Conservation (phyloP, 2,888 invertebrate genomes). For the Nomada lathburiana region DNA sequence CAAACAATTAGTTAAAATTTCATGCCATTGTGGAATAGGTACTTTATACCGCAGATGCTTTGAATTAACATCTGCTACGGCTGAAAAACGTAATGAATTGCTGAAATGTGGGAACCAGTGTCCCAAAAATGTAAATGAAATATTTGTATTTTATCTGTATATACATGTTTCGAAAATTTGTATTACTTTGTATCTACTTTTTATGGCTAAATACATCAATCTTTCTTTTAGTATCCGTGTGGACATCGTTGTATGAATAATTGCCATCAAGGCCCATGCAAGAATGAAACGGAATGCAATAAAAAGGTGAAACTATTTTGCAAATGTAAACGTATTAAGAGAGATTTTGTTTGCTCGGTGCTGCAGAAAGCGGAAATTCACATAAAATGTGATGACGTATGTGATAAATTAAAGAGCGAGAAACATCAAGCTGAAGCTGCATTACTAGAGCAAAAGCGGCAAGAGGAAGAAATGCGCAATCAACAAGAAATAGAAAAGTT, state of each 20-base stretch:
- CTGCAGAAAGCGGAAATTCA: constrained; percentile 83
- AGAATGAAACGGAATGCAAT: constrained; percentile 88
- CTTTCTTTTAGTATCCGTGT: constrained; percentile 88
- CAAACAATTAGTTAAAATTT: constrained; percentile 88
- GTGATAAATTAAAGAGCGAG: constrained; percentile 86
- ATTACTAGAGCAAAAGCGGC: constrained; percentile 86
- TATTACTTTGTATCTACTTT: background rate
- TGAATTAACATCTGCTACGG: constrained; percentile 87
- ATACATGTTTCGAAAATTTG: background rate
- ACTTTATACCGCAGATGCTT: constrained; percentile 91
- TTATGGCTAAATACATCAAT: background rate
- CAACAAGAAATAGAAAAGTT: constrained; percentile 90
- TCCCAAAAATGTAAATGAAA: constrained; percentile 87
- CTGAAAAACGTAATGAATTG: constrained; percentile 83
- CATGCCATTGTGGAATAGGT: constrained; percentile 93
- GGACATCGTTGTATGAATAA: constrained; percentile 92
- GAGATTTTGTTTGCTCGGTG: constrained; percentile 86
- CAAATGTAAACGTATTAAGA: constrained; percentile 91
- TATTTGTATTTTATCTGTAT: background rate
- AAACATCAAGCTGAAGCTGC: constrained; percentile 86
- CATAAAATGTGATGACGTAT: constrained; percentile 88
- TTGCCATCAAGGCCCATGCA: constrained; percentile 91
- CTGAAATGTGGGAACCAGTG: constrained; percentile 93
- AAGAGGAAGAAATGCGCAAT: constrained; percentile 89
- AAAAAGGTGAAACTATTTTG: constrained; percentile 93